A percentile compares a stretch with the other conserved stretches of the same genome.
Conservation (phyloP, 2,888 invertebrate species). For the Trilocha varians region DNA sequence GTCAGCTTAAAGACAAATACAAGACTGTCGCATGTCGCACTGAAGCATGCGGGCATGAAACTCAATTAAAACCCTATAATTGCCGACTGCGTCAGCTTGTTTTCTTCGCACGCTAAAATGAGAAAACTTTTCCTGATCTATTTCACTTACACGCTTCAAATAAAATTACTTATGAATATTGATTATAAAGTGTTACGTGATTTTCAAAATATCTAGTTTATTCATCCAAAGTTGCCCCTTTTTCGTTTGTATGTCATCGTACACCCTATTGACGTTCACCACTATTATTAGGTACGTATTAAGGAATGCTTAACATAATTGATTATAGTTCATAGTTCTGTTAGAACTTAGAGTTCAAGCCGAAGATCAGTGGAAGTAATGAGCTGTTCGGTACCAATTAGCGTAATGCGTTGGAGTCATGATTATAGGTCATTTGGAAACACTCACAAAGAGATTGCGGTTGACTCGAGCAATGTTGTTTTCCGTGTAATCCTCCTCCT, state of each 20-base stretch:
- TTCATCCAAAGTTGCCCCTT: too few species aligned
- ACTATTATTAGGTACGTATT: too few species aligned
- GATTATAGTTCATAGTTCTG: too few species aligned
- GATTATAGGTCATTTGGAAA: neutral
- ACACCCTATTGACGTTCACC: too few species aligned
- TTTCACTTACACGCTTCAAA: too few species aligned
- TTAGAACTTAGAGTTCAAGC: too few species aligned
- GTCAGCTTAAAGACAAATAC: neutral
- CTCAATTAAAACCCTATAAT: neutral
- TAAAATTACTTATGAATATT: too few species aligned
- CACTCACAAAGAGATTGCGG: neutral
- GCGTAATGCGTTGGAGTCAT: neutral
- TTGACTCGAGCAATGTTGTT: neutral
- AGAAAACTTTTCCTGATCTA: neutral
- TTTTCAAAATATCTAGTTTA: too few species aligned
- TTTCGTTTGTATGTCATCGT: too few species aligned
- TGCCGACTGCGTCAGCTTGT: neutral
- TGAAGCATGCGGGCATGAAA: neutral
- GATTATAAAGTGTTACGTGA: too few species aligned
- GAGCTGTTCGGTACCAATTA: neutral
- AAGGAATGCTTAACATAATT: too few species aligned
- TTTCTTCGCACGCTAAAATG: neutral
- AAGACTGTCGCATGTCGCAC: neutral
- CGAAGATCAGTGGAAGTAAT: too few species aligned
- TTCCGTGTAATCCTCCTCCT: constrained; percentile 4